Evolutionary conservation across 92 coral and sea anemone genomes (phyloP).

Genomic region (Palythoa caribaeorum): DNA sequence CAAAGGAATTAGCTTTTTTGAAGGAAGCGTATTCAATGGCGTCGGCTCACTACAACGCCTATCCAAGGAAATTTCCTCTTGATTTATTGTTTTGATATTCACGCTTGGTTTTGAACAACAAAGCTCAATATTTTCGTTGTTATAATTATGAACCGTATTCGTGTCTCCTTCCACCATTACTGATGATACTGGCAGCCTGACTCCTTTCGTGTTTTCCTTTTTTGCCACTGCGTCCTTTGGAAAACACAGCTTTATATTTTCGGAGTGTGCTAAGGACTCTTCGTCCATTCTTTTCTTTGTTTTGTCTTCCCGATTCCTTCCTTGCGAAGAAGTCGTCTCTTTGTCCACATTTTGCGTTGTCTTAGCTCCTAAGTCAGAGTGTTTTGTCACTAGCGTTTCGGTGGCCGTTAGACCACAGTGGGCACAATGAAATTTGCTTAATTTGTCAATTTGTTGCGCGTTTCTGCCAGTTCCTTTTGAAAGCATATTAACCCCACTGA

Average conservation of each 20-base stretch:
- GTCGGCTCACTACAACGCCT: background rate
- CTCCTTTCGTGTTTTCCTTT: background rate
- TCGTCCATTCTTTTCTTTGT: background rate
- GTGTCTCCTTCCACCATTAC: background rate
- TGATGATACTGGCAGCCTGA: background rate
- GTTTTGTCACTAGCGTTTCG: background rate
- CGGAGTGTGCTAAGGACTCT: background rate
- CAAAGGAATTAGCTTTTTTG: background rate
- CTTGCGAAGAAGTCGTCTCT: too few relatives aligned
- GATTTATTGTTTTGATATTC: background rate
- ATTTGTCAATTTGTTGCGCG: background rate
- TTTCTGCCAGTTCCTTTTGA: background rate
- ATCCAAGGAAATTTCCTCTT: background rate
- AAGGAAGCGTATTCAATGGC: background rate
- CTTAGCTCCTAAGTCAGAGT: background rate
- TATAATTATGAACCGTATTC: background rate
- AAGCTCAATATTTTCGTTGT: background rate
- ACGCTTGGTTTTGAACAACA: background rate
- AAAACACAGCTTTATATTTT: background rate
- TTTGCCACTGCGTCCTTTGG: background rate
- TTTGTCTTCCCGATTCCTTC: background rate
- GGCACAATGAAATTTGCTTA: background rate
- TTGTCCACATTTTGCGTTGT: too few relatives aligned
- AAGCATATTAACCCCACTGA: background rate
- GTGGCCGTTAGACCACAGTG: background rate